phyloP scores from a whole-genome alignment of 2,888 invertebrate genomes.

The Stenoptilia bipunctidactyla region DNA sequence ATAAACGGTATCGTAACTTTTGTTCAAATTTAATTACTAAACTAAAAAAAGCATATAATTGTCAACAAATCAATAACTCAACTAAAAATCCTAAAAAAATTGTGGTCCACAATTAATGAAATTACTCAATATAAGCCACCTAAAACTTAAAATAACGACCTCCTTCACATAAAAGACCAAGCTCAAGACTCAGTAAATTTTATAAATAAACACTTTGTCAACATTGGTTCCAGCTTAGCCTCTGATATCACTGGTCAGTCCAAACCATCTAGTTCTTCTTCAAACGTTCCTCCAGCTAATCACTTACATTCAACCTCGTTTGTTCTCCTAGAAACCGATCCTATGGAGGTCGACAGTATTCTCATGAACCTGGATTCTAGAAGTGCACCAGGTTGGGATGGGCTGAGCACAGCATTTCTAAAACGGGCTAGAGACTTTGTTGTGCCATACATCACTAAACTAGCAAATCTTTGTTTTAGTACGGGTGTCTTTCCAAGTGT shows the following conservation, averaged over 20 bases:
- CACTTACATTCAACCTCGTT: background rate
- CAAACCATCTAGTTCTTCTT: background rate
- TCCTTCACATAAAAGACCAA: background rate
- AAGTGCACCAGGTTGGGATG: background rate
- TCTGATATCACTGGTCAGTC: constrained; percentile 1
- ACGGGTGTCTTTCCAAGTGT: constrained; percentile 8
- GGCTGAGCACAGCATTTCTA: background rate
- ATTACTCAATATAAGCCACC: background rate
- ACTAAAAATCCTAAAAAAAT: background rate
- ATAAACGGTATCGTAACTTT: constrained; percentile 2
- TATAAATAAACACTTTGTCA: constrained; percentile 1
- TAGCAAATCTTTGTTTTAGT: constrained; percentile 1
- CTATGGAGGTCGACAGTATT: background rate
- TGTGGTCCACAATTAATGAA: background rate
- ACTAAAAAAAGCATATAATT: background rate
- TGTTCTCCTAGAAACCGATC: background rate
- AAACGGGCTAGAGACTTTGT: background rate
- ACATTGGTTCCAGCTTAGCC: background rate
- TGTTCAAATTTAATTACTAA: constrained; percentile 4
- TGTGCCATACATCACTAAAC: background rate
- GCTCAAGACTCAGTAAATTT: background rate
- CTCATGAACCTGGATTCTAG: background rate
- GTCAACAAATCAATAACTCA: background rate
- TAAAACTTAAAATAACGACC: background rate
- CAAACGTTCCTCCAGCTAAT: background rate